Base-by-base conservation (phyloP, 2,888 invertebrate species). In the Oscheius sp. region DNA sequence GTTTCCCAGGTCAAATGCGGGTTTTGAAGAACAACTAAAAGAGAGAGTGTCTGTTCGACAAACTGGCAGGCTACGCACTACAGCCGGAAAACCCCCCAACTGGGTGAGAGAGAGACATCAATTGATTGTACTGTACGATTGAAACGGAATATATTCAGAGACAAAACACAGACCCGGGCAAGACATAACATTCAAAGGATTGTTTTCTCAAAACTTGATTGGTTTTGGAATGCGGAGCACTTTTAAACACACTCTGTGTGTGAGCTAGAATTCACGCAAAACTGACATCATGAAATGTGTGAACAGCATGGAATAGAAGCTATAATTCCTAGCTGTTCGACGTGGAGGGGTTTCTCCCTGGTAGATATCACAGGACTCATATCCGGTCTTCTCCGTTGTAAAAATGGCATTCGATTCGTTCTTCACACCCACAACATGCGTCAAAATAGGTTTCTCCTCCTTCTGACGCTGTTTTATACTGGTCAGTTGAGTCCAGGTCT, bases 401-500 rank as follows among this genome's bases (percentile, higher is more conserved):
- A 65, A 65, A 13, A 48, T 65, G 65, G n/a, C 50, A 65, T 65
- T 65, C 65, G 50, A 63, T 50, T 50, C 37, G 63, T 63, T 63
- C 63, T 13, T 48, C 13, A 4, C 63, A 21, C 9, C 13, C 53
- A 53, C 21, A 55, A 9, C 42, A 42, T 58, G 58, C 58, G 29
- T 21, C n/a, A 33, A 21, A 33, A 21, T 29, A 2, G 32, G 4
- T 58, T 29, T 42, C 47, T 42, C 11, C 47, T 47, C n/a, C n/a
- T 47, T 21, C 9, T 37, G 37, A 11, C n/a, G 29, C 21, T 42
- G 29, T 9, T 42, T 1, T n/a, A 13, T 13, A 3, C 29, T 10
- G 63, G 63, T 63, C 9, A 29, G n/a, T 35, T 21, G 2, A 9
- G 37, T 58, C 32, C 5, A 33, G 5, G n/a, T 32, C 53, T 10